Evolutionary conservation across 23 tunicate species (phyloP).

Genomic region (Botrylloides violaceus): DNA sequence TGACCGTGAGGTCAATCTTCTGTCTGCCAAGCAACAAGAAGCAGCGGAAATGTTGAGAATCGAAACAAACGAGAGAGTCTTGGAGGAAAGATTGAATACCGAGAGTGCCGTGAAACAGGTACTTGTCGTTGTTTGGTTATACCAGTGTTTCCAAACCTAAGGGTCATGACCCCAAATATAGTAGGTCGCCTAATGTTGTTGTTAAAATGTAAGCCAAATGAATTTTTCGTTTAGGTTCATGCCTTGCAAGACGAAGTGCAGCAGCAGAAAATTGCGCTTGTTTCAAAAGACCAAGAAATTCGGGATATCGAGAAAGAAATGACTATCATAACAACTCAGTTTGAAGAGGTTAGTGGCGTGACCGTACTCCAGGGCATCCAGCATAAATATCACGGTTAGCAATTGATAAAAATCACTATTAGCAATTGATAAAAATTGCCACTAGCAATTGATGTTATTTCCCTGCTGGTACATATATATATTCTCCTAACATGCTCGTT

Average conservation of each 20-base stretch:
- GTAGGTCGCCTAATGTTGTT: too few species aligned
- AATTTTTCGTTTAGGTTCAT: conserved; percentile 5
- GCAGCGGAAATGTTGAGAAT: conserved; percentile 25
- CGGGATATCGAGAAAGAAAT: conserved; percentile 13
- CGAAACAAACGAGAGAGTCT: conserved; percentile 11
- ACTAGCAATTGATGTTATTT: too few species aligned
- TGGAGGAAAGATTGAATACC: conserved; percentile 19
- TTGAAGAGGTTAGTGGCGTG: conserved; percentile 22
- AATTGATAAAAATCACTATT: too few species aligned
- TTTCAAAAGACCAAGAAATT: conserved; percentile 24
- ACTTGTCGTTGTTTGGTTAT: neutral
- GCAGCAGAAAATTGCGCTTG: neutral
- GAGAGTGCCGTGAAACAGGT: conserved; percentile 30
- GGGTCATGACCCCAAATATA: too few species aligned
- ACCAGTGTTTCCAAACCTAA: too few species aligned
- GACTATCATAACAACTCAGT: conserved; percentile 9
- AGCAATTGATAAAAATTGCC: too few species aligned
- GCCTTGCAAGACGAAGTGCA: conserved; percentile 19
- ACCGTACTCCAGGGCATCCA: too few species aligned
- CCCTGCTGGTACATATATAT: too few species aligned
- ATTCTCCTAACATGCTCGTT: too few species aligned
- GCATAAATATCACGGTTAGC: too few species aligned
- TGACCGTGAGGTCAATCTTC: conserved; percentile 12
- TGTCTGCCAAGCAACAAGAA: conserved; percentile 17
- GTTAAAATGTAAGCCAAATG: too few species aligned